Evolutionary conservation across 2,888 invertebrate species (phyloP).

Genomic region (Drosophila incognita): DNA sequence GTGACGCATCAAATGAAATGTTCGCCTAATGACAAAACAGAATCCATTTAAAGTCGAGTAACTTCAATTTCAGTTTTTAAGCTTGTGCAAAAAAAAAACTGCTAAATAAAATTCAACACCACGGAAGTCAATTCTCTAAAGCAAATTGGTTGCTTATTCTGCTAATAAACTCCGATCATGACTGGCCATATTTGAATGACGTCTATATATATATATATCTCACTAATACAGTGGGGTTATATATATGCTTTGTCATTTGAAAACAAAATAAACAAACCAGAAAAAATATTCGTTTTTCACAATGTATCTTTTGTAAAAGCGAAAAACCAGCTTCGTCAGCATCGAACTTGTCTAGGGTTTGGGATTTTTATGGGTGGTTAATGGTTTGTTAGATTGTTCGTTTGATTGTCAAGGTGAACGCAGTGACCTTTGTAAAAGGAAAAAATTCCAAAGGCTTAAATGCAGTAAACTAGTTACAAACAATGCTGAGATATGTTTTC

Average conservation of each 20-base stretch:
- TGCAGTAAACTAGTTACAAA: slow-evolving; percentile 13
- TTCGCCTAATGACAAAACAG: not conserved
- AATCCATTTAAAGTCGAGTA: slow-evolving; percentile 2
- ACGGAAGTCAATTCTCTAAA: slow-evolving; percentile 39
- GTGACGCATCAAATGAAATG: slow-evolving; percentile 6
- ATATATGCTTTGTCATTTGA: slow-evolving; percentile 50
- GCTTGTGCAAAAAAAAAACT: slow-evolving; percentile 7
- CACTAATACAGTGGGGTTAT: slow-evolving; percentile 17
- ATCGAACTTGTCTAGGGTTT: slow-evolving; percentile 52
- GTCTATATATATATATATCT: slow-evolving; percentile 5
- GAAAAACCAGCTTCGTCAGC: slow-evolving; percentile 68
- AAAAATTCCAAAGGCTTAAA: slow-evolving; percentile 34
- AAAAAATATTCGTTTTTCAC: slow-evolving; percentile 38
- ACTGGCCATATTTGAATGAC: slow-evolving; percentile 55
- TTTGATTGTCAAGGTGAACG: slow-evolving; percentile 75
- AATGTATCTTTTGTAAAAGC: slow-evolving; percentile 40
- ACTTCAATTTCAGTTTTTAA: slow-evolving; percentile 26
- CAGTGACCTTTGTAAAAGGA: slow-evolving; percentile 65
- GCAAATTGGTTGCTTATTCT: slow-evolving; percentile 29
- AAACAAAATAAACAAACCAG: slow-evolving; percentile 21
- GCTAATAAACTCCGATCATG: slow-evolving; percentile 48
- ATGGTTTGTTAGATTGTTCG: slow-evolving; percentile 28
- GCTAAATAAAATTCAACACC: slow-evolving; percentile 13
- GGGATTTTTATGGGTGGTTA: slow-evolving; percentile 38
- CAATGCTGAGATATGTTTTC: not conserved